phyloP scores from a whole-genome alignment of 1,140 invertebrate genomes.

The Rhyacophila brunnea region DNA sequence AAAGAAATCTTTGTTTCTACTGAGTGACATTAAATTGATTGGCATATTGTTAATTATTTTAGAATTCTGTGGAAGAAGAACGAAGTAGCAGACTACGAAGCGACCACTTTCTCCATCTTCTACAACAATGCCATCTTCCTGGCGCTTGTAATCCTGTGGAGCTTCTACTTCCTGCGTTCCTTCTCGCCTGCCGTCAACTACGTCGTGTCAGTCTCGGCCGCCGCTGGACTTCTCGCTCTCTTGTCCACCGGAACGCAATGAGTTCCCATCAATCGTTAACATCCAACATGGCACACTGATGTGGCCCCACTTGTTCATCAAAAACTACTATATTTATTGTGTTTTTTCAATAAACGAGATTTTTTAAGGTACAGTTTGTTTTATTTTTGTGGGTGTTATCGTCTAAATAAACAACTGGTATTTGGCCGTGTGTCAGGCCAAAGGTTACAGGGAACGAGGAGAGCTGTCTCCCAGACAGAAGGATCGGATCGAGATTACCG shows the following conservation, averaged over 20 bases:
- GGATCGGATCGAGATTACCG: no score
- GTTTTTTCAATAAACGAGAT: no score
- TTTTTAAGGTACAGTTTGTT: no score
- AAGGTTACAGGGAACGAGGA: no score
- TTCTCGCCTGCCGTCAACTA: constrained; percentile 93
- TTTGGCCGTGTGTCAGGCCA: no score
- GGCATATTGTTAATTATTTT: no score
- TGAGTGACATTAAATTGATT: no score
- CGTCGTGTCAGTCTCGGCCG: constrained; percentile 80
- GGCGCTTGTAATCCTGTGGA: constrained; percentile 89
- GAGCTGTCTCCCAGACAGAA: no score
- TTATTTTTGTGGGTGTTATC: no score
- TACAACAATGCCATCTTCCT: constrained; percentile 98
- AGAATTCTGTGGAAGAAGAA: constrained; percentile 98
- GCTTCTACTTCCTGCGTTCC: constrained; percentile 90
- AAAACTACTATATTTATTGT: background rate
- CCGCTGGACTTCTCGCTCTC: constrained; percentile 85
- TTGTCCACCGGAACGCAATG: constrained; percentile 78
- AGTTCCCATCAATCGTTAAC: constrained; percentile 5
- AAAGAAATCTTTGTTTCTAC: no score
- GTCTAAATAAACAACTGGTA: no score
- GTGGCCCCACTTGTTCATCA: constrained; percentile 1
- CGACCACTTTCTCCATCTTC: constrained; percentile 98
- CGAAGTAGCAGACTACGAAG: constrained; percentile 98
- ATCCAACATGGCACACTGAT: no score